Base-by-base conservation (phyloP, 1,140 invertebrate species). In the Aporrectodea caliginosa region DNA sequence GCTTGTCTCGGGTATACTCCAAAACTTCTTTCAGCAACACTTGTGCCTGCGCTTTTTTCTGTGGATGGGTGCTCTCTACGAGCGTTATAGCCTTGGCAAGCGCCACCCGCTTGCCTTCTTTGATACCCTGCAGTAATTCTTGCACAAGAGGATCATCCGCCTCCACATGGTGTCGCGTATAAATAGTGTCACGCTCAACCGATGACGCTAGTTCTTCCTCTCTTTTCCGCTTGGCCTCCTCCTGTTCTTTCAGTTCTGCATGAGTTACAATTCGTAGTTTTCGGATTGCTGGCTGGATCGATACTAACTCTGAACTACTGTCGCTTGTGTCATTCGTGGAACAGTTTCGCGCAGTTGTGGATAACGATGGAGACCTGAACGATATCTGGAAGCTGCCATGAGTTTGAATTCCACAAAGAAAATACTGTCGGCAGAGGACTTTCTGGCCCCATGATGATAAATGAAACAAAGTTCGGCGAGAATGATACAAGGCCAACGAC, bases 1-100 rank as follows among this genome's bases (percentile, higher is more conserved):
- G 83, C 58, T 83, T 79, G 29, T 81, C 77, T 82, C 85, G 84
- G 29, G 85, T 81, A 75, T 89, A 78, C 71, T 87, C 79, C 69
- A 91, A 80, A 12, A 91, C 84, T 75, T 84, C 82, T 1, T 84
- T 85, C 16, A 91, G 81, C 29, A 91, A 79, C 30, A 84, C 33
- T 80, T 90, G 86, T 0, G 89, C 90, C 78, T 89, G 84, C 29
- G 83, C 82, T 79, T 86, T 85, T 83, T 90, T 91, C 33, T 81
- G 76, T 14, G 84, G 85, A 85, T 90, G 86, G 6, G 84, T 86
- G 16, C 90, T 90, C 84, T 91, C 91, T 29, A 91, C 88, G 32
- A 91, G 84, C 68, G 91, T 91, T 73, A 91, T 91, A 6, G 87
- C 85, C 79, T 86, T 84, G 16, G 91, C 90, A 30, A 91, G 84